Evolutionary conservation across 2,888 invertebrate species (phyloP).

Genomic region (Drepanosiphum platanoidis): DNA sequence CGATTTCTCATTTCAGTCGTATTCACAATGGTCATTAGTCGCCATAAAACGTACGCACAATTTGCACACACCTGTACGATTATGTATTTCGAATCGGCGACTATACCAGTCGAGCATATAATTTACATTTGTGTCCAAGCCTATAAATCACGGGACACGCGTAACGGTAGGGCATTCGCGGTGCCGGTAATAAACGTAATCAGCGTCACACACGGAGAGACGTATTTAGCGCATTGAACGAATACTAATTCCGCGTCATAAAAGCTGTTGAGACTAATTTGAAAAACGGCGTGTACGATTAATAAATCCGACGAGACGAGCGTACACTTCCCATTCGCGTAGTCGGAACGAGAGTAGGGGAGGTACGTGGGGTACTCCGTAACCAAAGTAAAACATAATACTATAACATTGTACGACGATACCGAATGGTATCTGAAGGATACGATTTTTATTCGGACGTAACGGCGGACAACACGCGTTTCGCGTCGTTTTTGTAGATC

Average conservation of each 20-base stretch:
- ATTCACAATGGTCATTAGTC: not conserved
- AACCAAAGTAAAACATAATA: too few species aligned
- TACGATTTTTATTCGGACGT: not conserved
- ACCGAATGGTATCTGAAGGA: too few species aligned
- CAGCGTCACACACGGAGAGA: not conserved
- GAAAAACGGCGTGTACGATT: not conserved
- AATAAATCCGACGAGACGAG: too few species aligned
- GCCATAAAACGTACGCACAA: not conserved
- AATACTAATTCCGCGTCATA: not conserved
- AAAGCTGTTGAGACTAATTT: not conserved
- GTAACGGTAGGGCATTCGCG: not conserved
- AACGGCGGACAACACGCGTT: not conserved
- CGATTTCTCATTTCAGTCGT: not conserved
- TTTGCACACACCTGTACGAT: too few species aligned
- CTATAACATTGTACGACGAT: too few species aligned
- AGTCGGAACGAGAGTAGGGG: too few species aligned
- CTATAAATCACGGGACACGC: not conserved
- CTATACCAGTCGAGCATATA: not conserved
- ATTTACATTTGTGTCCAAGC: not conserved
- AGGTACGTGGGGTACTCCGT: too few species aligned
- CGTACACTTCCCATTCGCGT: too few species aligned
- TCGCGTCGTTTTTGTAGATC: not conserved
- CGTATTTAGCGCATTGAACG: not conserved
- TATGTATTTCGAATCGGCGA: not conserved
- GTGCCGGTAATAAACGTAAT: not conserved